Evolutionary conservation across 1,140 invertebrate species (phyloP), one percentile per base, ranked within the genome.

Genomic region (Euschistus heros): DNA sequence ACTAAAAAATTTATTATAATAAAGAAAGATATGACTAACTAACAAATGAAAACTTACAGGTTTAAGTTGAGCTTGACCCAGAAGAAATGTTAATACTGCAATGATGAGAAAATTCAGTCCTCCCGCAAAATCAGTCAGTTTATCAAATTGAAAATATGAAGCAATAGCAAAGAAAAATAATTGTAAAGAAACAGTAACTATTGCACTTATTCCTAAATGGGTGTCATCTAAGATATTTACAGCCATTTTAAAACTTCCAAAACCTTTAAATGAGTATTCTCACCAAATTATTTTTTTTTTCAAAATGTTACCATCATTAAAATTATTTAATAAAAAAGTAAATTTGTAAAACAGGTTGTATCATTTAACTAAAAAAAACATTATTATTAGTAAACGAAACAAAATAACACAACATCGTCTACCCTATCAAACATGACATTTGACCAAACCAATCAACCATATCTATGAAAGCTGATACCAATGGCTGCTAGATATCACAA

Each of bases 31-130:
- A 33, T 17, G 27, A 46, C 17, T 5, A 59, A 59, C 57, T 2
- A 57, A 33, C 6, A 37, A 47, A 46, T 18, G 15, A 24, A n/a
- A 47, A 66, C 71, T 74, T 72, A 86, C 86, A 80, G 69, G 69
- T 54, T 66, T 70, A 17, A 70, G 66, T 44, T 64, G 62, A 10
- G 64, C 50, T 62, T 91, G 86, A 20, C 88, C 88, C 13, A 94
- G 79, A 70, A 88, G 86, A 76, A 94, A 93, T 6, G 92, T 93
- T 6, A 94, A 76, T 60, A 94, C 73, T 15, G 91, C 91, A 63
- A 94, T 80, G 47, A 92, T 87, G 66, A 94, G 90, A 74, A 95
- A 94, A 77, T 94, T 94, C 54, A 87, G 86, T 64, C 91, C 92
- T 8, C 91, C 91, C 65, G 91, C 92, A 78, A 95, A 92, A 76